phyloP scores from a whole-genome alignment of 2,113 vertebrate species.

The Dasyprocta punctata region DNA sequence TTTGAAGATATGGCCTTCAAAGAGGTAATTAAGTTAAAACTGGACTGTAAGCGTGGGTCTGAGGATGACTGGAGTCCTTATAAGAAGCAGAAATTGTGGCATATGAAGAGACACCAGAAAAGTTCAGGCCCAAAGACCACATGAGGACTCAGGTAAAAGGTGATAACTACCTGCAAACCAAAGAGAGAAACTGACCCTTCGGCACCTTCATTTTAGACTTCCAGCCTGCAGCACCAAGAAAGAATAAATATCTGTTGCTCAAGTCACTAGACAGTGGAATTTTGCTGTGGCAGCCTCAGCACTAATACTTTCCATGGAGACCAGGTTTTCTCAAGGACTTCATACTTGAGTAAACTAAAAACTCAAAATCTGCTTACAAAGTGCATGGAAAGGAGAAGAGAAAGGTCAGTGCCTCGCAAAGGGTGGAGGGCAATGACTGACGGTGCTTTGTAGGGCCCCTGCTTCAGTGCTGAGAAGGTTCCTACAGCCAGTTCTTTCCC shows the following conservation, averaged over 20 bases:
- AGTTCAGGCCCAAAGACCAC: rapidly evolving
- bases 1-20: not conserved
- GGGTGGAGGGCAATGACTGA: rapidly evolving
- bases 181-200: not conserved
- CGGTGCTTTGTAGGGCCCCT: not conserved
- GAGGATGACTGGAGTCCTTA: not conserved
- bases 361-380: not conserved
- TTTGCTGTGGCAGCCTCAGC: not conserved
- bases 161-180: too few species aligned
- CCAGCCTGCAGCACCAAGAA: not conserved
- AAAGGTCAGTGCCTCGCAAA: not conserved
- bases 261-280: not conserved
- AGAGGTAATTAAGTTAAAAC: not conserved
- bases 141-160: not conserved
- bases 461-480: not conserved
- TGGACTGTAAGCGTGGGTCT: not conserved
- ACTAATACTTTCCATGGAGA: not conserved
- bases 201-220: not conserved
- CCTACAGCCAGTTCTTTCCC: not conserved
- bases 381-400: not conserved
- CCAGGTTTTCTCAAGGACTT: not conserved
- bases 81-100: not conserved
- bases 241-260: not conserved
- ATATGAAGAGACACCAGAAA: not conserved
- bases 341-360: not conserved